A percentile compares a stretch with the other conserved stretches of the same genome.
phyloP scores from a whole-genome alignment of 2,113 vertebrate species.

The Brachyhypopomus occidentalis region DNA sequence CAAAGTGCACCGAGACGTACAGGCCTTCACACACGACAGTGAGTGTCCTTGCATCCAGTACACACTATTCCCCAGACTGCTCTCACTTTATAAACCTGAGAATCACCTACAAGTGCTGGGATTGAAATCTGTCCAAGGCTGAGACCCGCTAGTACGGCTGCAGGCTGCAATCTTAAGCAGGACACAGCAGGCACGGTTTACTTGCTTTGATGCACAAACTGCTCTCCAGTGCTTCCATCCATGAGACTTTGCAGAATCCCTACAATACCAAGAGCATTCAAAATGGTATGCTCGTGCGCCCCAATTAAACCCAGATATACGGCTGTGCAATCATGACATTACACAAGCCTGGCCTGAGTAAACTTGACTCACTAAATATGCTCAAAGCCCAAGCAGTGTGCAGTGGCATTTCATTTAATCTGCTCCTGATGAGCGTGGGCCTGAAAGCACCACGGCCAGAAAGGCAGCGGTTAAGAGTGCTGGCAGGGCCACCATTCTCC shows the following conservation, averaged over 20 bases:
- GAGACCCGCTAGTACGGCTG: constrained; percentile 28
- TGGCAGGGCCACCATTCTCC: neutral
- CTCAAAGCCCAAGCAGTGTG: neutral
- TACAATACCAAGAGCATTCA: neutral
- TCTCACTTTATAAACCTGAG: neutral
- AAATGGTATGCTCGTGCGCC: neutral
- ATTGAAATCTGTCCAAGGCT: constrained; percentile 34
- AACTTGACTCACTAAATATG: neutral
- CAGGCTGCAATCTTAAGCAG: constrained; percentile 18
- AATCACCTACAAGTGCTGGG: constrained; percentile 1
- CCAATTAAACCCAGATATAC: constrained; percentile 8
- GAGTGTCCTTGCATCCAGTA: constrained; percentile 6
- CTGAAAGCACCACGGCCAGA: neutral
- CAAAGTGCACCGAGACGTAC: neutral
- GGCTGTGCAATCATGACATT: neutral
- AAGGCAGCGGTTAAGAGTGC: neutral
- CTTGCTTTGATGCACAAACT: neutral
- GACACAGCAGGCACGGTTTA: constrained; percentile 8
- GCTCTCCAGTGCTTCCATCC: neutral
- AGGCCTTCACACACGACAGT: neutral
- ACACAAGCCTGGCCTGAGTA: constrained; percentile 7
- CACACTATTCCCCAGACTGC: neutral
- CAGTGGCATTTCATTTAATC: neutral
- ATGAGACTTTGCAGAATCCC: neutral
- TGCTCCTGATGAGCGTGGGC: neutral